phyloP scores from a whole-genome alignment of 1,140 invertebrate genomes.

The Caenorhabditis latens region DNA sequence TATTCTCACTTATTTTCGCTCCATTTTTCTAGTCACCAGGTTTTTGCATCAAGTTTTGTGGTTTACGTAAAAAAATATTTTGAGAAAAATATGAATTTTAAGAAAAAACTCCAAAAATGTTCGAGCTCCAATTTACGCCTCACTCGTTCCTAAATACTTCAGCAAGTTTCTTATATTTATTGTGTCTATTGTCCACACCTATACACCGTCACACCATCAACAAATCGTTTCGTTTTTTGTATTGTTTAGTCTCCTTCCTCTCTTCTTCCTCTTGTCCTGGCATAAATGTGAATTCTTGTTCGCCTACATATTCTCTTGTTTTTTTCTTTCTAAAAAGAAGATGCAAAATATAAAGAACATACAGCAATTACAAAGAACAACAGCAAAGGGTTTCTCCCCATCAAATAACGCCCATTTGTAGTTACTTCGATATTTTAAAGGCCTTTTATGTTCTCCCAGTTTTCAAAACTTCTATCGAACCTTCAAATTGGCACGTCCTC shows the following conservation, averaged over 20 bases:
- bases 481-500: neutral
- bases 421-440: neutral
- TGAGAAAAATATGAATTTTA: no score
- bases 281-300: no score
- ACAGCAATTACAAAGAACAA: slow-evolving; percentile 29
- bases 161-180: neutral
- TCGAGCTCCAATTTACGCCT: neutral
- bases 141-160: neutral
- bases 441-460: neutral
- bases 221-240: slow-evolving; percentile 43
- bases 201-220: slow-evolving; percentile 14
- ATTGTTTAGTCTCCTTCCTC: slow-evolving; percentile 13
- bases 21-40: neutral
- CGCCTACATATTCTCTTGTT: slow-evolving; percentile 7
- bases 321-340: neutral
- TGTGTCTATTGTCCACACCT: neutral
- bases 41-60: slow-evolving; percentile 14
- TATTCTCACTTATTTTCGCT: slow-evolving; percentile 16
- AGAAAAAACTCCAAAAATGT: no score
- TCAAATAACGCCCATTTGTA: neutral
- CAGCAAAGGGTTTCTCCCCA: neutral
- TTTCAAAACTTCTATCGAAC: neutral
- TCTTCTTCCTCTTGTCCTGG: neutral
- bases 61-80: no score
- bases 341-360: slow-evolving; percentile 23